Evolutionary conservation across 2,797 vertebrate species (phyloP).

Genomic region (Sternotherus odoratus): DNA sequence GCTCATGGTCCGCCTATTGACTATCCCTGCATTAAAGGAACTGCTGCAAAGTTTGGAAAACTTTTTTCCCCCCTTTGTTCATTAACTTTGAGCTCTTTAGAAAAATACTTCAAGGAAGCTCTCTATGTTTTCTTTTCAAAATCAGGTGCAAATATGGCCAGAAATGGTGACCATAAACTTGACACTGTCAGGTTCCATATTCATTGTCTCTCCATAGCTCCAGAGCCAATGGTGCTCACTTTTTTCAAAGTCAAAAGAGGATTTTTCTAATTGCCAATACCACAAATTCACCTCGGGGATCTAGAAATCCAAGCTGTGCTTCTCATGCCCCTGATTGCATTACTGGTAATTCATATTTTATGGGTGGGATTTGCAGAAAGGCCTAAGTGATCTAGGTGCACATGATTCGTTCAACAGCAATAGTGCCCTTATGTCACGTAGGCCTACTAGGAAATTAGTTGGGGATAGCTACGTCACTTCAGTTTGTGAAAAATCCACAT

Average conservation of each 20-base stretch:
- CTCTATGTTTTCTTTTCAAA: not conserved
- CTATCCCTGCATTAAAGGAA: not conserved
- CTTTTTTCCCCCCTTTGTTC: not conserved
- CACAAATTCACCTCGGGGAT: not conserved
- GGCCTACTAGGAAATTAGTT: no score
- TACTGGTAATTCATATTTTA: not conserved
- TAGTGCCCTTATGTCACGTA: not conserved
- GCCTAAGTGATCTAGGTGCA: not conserved
- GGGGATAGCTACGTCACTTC: no score
- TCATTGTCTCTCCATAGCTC: no score
- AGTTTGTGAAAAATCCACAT: no score
- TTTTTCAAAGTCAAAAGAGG: not conserved
- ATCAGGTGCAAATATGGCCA: not conserved
- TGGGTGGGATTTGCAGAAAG: not conserved
- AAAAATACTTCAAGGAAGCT: slow-evolving; percentile 21
- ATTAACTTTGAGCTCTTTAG: slow-evolving; percentile 26
- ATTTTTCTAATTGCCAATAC: not conserved
- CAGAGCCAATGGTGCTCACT: not conserved
- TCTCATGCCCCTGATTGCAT: not conserved
- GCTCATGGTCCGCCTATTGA: no score
- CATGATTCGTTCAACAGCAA: not conserved
- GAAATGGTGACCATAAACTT: not conserved
- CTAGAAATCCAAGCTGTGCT: not conserved
- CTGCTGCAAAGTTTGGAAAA: not conserved
- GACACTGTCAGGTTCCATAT: not conserved